Evolutionary conservation across 37 sponge, comb jelly and placozoan genomes (phyloP).

Genomic region (Petrosia ficiformis): DNA sequence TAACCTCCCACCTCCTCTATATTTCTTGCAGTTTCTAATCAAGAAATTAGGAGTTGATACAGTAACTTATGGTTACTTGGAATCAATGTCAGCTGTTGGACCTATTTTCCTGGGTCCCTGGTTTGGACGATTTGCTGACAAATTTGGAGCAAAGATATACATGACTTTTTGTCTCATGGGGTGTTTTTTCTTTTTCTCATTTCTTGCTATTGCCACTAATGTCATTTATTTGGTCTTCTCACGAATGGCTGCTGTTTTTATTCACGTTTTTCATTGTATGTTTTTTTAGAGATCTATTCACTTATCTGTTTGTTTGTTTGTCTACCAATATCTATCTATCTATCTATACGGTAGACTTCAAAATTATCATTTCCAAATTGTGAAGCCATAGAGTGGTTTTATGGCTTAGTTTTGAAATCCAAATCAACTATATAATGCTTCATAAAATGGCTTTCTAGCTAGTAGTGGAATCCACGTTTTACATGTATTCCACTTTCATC

Average conservation of each 20-base stretch:
- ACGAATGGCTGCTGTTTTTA: constrained; percentile 46
- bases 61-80: constrained; percentile 74
- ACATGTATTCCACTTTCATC: no score
- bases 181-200: constrained; percentile 49
- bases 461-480: no score
- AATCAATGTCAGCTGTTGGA: constrained; percentile 60
- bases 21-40: constrained; percentile 72
- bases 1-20: no score
- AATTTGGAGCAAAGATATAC: constrained; percentile 69
- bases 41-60: constrained; percentile 66
- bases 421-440: no score
- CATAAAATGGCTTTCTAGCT: no score
- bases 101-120: constrained; percentile 69
- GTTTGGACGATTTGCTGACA: constrained; percentile 76
- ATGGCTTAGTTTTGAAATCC: no score
- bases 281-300: background rate
- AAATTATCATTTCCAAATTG: no score
- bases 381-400: no score
- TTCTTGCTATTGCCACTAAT: constrained; percentile 51
- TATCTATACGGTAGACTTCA: no score
- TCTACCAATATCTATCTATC: no score
- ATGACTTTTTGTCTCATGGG: constrained; percentile 48
- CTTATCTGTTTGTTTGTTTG: no score
- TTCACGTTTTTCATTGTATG: constrained; percentile 79
- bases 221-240: constrained; percentile 58